Conservation (phyloP, 1,140 invertebrate genomes). For the Ips typographus region DNA sequence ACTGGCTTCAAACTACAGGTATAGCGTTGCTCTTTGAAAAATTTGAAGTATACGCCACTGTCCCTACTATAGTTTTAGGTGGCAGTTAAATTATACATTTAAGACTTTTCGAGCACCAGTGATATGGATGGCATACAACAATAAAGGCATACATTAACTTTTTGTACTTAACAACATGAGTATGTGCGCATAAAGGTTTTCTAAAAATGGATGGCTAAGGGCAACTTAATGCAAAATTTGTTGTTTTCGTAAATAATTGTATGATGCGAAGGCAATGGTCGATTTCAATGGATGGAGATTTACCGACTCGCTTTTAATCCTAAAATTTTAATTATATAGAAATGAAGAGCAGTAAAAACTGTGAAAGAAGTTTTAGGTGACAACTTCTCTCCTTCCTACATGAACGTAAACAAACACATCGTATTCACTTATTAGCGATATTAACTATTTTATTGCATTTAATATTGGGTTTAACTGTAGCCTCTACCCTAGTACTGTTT, state of each 20-base stretch:
- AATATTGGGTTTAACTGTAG: slow-evolving; percentile 28
- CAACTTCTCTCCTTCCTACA: no score
- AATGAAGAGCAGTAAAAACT: no score
- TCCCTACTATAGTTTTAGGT: slow-evolving; percentile 8
- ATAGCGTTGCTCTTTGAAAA: neutral
- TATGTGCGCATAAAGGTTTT: slow-evolving; percentile 23
- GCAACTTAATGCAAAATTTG: no score
- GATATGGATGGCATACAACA: slow-evolving; percentile 35
- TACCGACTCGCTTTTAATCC: no score
- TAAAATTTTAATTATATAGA: no score
- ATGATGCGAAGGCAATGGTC: no score
- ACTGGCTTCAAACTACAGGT: slow-evolving; percentile 4
- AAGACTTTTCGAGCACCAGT: slow-evolving; percentile 34
- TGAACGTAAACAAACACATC: no score
- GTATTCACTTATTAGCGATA: no score
- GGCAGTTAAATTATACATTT: slow-evolving; percentile 32
- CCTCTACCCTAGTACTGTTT: slow-evolving; percentile 11
- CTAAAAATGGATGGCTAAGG: slow-evolving; percentile 1
- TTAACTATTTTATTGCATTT: slow-evolving; percentile 10
- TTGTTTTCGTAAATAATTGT: no score
- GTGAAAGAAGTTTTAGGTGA: no score
- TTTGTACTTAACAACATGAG: slow-evolving; percentile 31
- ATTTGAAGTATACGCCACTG: slow-evolving; percentile 13
- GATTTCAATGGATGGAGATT: no score
- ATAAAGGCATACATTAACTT: slow-evolving; percentile 33